Evolutionary conservation across 2,797 vertebrate genomes (phyloP), one percentile per base, ranked within the genome.

Genomic region (Muscicapa striata): DNA sequence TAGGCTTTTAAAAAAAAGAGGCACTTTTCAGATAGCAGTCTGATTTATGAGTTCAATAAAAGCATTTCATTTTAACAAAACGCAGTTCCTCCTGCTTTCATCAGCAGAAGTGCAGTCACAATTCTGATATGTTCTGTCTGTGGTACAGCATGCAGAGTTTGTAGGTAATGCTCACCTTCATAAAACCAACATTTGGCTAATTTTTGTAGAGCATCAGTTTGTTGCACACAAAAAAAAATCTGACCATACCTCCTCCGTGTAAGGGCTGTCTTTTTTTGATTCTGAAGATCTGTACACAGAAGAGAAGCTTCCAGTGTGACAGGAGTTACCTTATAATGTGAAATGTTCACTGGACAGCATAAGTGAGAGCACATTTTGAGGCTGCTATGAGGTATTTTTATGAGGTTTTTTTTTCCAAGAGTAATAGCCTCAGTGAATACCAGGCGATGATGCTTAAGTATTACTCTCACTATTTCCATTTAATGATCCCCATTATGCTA

Each of bases 341-440:
- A 79, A 82, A 54, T 92, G 63, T 72, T 84, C 78, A 62, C 62
- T 87, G 85, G 90, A 34, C 85, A 76, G 69, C 84, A 8, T 69
- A 90, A 95, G 21, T 91, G 74, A 69, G 70, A 97, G 49, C n/a
- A 69, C 59, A 73, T 90, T 90, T 95, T 83, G 52, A 73, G 51
- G 38, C 52, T 90, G 27, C 75, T 93, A 52, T 0, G 3, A 75
- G 59, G 32, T 75, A 55, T 84, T 79, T 84, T 73, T 90, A 64
- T 1, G 10, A 67, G n/a, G 1, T 36, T 57, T 92, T 91, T 68
- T 84, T 77, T n/a, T 41, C 43, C 1, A 7, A 77, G 84, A 77
- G 64, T 61, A 77, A 68, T 84, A 83, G 61, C 54, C 49, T 80
- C 1, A 0, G 62, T 84, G 95, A 91, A 89, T 69, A 55, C 23